A percentile compares a stretch with the other conserved stretches of the same genome.
Conservation (phyloP, 2,797 vertebrate species). For the Knipowitschia caucasica region DNA sequence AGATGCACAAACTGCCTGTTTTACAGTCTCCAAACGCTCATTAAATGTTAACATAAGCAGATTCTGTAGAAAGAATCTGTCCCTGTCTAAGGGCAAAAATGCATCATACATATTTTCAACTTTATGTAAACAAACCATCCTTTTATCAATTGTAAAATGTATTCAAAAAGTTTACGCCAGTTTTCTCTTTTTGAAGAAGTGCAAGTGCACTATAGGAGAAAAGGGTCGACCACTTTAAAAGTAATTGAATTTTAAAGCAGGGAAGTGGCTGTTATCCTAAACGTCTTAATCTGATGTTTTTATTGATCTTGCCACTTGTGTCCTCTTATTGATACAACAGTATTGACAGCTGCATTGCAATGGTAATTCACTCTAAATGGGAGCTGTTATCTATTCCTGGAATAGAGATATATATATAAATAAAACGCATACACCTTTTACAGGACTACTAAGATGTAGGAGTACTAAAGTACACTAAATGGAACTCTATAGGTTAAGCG, state of each 20-base stretch:
- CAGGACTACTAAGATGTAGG: constrained; percentile 62
- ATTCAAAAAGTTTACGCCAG: constrained; percentile 34
- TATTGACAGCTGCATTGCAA: constrained; percentile 75
- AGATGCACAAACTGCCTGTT: constrained; percentile 2
- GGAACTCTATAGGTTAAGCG: constrained; percentile 34
- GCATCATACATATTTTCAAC: constrained; percentile 1
- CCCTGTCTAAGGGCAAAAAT: background rate
- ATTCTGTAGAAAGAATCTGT: constrained; percentile 1
- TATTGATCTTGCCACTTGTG: constrained; percentile 68
- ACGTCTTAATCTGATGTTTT: constrained; percentile 62
- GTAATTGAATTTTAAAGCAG: constrained; percentile 61
- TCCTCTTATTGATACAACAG: constrained; percentile 57
- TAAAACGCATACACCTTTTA: constrained; percentile 34
- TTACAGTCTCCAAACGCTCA: constrained; percentile 6
- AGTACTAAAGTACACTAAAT: constrained; percentile 65
- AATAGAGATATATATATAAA: no score
- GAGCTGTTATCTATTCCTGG: constrained; percentile 30
- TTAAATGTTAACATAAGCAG: constrained; percentile 15
- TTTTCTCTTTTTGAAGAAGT: constrained; percentile 28
- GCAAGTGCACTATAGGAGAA: constrained; percentile 29
- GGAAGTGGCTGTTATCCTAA: constrained; percentile 40
- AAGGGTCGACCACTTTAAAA: constrained; percentile 52
- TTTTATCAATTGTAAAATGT: constrained; percentile 27
- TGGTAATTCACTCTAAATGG: constrained; percentile 68
- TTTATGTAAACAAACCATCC: constrained; percentile 21